Base-by-base conservation (phyloP, 2,113 vertebrate genomes). In the Siphamia tubifer region DNA sequence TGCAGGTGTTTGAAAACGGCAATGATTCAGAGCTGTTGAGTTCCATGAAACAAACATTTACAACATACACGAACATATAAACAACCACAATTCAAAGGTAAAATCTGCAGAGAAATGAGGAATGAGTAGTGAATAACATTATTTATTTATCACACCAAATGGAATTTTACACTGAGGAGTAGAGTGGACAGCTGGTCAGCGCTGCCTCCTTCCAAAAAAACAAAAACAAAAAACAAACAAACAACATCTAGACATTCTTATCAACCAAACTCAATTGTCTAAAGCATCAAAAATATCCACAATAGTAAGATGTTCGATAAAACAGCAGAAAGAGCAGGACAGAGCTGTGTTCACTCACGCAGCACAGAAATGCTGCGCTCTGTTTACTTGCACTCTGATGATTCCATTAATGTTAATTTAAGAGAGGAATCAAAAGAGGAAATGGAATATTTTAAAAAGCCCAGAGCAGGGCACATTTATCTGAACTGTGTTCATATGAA, bases 391-490 rank as follows among this genome's bases (percentile, higher is more conserved):
- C 57, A 62, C 58, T 54, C 28, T 81, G 57, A 72, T 75, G 69
- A 80, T 70, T 82, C 68, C 64, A 83, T 83, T 82, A 72, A 78
- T 74, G 67, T 78, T 79, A 25, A 85, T 82, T 80, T 82, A 45
- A 75, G 42, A 34, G 44, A 17, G 36, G 36, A 79, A 70, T 77
- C 51, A 68, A 77, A 85, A 71, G 53, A 56, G 66, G 63, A 80
- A 78, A 75, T 77, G 7, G 61, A 80, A 78, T 80, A 74, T 71
- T 70, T 78, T 39, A 56, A 25, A 66, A 47, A 40, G 20, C 70
- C 65, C 48, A 58, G 51, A 58, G 63, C 62, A 49, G 40, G 15
- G 56, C 48, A 23, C 53, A 60, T 58, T 66, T 68, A 74, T 76
- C 40, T 66, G 60, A 85, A 65, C 47, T 44, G 34, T 64, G 73